phyloP scores from a whole-genome alignment of 37 sponge, comb jelly and placozoan genomes.

The Halisarca cf. caerulea region DNA sequence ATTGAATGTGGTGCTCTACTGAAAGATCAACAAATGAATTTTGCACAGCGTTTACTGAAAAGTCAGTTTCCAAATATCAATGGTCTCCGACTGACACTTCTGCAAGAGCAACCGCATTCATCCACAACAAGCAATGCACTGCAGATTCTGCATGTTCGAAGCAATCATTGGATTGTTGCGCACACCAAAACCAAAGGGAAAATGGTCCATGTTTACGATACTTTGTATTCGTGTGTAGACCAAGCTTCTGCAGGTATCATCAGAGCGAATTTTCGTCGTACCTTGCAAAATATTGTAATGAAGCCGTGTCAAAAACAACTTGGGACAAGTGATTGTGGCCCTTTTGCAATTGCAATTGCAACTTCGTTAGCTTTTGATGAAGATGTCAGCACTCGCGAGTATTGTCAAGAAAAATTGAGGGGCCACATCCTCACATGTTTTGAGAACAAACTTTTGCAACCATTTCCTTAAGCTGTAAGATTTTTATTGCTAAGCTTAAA shows the following conservation, averaged over 20 bases:
- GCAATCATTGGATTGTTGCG: slow-evolving; percentile 24
- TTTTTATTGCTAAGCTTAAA: too few relatives aligned
- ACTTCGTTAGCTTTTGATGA: slow-evolving; percentile 6
- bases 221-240: not conserved
- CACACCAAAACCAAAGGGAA: not conserved
- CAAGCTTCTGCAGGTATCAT: not conserved
- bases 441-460: not conserved
- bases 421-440: not conserved
- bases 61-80: not conserved
- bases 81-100: slow-evolving; percentile 13
- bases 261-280: not conserved
- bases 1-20: not conserved
- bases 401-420: not conserved
- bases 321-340: not conserved
- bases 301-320: slow-evolving; percentile 8
- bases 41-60: slow-evolving; percentile 7
- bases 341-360: slow-evolving; percentile 19
- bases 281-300: not conserved
- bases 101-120: not conserved
- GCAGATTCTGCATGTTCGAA: slow-evolving; percentile 22
- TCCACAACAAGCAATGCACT: slow-evolving; percentile 1
- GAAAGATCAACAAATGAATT: not conserved
- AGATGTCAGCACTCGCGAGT: not conserved
- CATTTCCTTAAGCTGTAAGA: slow-evolving; percentile 13
- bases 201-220: not conserved